phyloP scores from a whole-genome alignment of 2,113 vertebrate species.

The Solea solea region DNA sequence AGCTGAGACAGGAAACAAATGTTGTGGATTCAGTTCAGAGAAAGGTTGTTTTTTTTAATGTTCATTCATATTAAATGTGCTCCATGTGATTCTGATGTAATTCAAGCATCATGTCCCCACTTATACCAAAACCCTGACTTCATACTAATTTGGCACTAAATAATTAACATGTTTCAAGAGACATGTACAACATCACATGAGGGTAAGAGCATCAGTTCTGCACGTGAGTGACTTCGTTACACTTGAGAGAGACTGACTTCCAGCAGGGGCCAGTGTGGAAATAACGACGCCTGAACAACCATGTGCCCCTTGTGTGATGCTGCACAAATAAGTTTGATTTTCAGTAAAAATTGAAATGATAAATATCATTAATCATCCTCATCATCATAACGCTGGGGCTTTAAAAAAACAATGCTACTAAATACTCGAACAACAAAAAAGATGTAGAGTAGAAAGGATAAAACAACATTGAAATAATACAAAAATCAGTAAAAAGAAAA shows the following conservation, averaged over 20 bases:
- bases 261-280: conserved; percentile 15
- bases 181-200: conserved; percentile 45
- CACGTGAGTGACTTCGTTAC: conserved; percentile 47
- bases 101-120: conserved; percentile 32
- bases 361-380: too few species aligned
- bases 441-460: too few species aligned
- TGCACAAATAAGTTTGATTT: too few species aligned
- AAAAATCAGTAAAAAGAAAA: too few species aligned
- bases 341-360: too few species aligned
- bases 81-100: conserved; percentile 36
- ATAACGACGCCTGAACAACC: conserved; percentile 33
- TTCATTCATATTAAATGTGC: conserved; percentile 64
- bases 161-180: conserved; percentile 60
- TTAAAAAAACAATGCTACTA: too few species aligned
- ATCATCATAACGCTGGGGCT: too few species aligned
- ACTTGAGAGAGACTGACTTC: conserved; percentile 38
- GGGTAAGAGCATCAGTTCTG: conserved; percentile 50
- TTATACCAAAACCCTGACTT: conserved; percentile 27
- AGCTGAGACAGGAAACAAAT: conserved; percentile 19
- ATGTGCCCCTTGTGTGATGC: not conserved
- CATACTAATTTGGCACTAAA: conserved; percentile 56
- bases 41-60: conserved; percentile 19
- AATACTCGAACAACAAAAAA: too few species aligned
- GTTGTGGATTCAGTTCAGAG: conserved; percentile 36
- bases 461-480: too few species aligned